Conservation (phyloP, 1,140 invertebrate genomes). For the Apis florea region DNA sequence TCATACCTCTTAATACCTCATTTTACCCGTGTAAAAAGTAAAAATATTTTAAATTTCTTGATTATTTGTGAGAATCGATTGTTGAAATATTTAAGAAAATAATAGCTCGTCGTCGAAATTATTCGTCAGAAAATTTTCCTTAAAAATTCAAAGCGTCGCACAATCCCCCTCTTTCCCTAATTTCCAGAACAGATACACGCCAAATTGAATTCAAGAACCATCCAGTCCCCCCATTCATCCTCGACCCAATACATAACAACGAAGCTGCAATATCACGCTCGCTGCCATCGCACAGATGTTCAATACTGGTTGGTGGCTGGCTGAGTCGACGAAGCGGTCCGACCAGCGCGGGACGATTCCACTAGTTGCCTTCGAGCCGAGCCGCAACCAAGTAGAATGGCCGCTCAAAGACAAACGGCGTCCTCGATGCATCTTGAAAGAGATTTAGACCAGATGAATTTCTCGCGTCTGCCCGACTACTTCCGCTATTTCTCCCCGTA, state of each 20-base stretch:
- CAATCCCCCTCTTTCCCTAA: no score
- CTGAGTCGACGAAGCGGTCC: background rate
- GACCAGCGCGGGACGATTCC: constrained; percentile 14
- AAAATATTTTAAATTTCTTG: no score
- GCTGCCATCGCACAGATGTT: constrained; percentile 9
- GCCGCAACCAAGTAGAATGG: background rate
- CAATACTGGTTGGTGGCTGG: background rate
- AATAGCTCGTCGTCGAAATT: no score
- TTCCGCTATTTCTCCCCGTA: constrained; percentile 32
- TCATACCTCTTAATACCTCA: no score
- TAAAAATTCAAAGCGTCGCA: background rate
- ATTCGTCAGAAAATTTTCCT: no score
- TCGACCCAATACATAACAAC: constrained; percentile 1
- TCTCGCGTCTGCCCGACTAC: constrained; percentile 23
- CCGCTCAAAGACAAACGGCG: background rate
- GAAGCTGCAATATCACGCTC: background rate
- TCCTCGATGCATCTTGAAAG: background rate
- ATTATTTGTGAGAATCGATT: no score
- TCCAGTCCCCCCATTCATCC: background rate
- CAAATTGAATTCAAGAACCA: background rate
- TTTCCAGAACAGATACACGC: background rate
- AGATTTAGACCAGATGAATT: constrained; percentile 27
- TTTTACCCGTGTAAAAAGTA: no score
- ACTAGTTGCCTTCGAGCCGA: background rate
- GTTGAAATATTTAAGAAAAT: no score